These are phyloP conservation scores for Agrilus planipennis DNA, from an alignment of 1,140 invertebrate species.

Conservation along the genomic window DNA sequence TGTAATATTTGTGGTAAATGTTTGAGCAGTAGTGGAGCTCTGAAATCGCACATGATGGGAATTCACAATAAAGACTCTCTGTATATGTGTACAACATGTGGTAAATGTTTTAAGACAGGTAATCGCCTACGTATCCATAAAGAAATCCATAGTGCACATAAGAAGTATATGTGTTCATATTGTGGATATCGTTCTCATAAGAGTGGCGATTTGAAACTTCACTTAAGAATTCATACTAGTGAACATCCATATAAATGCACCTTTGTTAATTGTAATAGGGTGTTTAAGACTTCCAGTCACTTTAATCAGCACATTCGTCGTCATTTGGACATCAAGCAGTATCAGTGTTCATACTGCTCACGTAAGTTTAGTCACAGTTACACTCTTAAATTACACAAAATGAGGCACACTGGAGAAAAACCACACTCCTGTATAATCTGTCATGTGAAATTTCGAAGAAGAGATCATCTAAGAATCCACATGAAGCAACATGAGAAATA, in stretches of 20 bases:
- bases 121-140: conserved; percentile 8
- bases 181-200: conserved; percentile 10
- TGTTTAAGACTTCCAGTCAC: conserved; percentile 12
- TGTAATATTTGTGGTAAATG: conserved; percentile 9
- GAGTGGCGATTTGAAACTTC: conserved; percentile 9
- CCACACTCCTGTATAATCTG: conserved; percentile 7
- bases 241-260: conserved; percentile 12
- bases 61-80: conserved; percentile 6
- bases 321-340: conserved; percentile 11
- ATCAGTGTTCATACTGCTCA: conserved; percentile 6
- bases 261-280: conserved; percentile 8
- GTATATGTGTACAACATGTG: conserved; percentile 5
- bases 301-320: conserved; percentile 10
- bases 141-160: conserved; percentile 8
- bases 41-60: conserved; percentile 10
- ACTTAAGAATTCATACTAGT: conserved; percentile 9
- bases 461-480: conserved; percentile 11
- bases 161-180: conserved; percentile 9
- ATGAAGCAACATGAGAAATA: conserved; percentile 9
- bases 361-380: conserved; percentile 5
- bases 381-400: conserved; percentile 9
- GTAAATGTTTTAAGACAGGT: conserved; percentile 8
- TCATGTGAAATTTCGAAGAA: conserved; percentile 8
- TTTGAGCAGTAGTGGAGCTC: conserved; percentile 7
- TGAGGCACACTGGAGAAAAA: conserved; percentile 11